These are phyloP conservation scores for Prochilodus magdalenae DNA, from an alignment of 2,113 vertebrate species.

Conservation along the genomic window DNA sequence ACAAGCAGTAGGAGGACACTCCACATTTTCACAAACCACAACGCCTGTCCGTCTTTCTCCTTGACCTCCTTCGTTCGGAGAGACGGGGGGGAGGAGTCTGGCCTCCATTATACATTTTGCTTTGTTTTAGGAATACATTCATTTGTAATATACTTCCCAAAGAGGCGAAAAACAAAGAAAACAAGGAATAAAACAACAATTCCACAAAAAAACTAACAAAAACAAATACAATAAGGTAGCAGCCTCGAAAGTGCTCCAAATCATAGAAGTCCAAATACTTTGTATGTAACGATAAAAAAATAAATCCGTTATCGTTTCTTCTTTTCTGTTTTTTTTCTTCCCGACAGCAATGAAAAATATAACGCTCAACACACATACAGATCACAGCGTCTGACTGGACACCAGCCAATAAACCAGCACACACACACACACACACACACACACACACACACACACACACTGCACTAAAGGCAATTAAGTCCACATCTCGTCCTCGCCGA, in stretches of 20 bases:
- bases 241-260: constrained; percentile 66
- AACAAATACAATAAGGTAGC: constrained; percentile 60
- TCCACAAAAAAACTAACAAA: constrained; percentile 47
- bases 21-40: neutral
- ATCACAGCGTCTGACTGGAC: constrained; percentile 41
- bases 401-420: constrained; percentile 28
- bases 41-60: neutral
- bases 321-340: neutral
- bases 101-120: constrained; percentile 45
- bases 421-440: constrained; percentile 11
- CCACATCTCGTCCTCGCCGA: constrained; percentile 43
- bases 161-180: constrained; percentile 45
- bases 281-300: constrained; percentile 60
- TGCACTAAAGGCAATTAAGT: constrained; percentile 49
- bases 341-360: constrained; percentile 50
- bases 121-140: constrained; percentile 65
- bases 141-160: constrained; percentile 56
- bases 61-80: no score
- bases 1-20: constrained; percentile 25
- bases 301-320: constrained; percentile 44
- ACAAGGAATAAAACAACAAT: neutral
- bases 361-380: constrained; percentile 22
- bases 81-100: neutral
- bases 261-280: constrained; percentile 62
- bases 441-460: constrained; percentile 16